Evolutionary conservation across 2,113 vertebrate genomes (phyloP).

Genomic region (Guaruba guarouba): DNA sequence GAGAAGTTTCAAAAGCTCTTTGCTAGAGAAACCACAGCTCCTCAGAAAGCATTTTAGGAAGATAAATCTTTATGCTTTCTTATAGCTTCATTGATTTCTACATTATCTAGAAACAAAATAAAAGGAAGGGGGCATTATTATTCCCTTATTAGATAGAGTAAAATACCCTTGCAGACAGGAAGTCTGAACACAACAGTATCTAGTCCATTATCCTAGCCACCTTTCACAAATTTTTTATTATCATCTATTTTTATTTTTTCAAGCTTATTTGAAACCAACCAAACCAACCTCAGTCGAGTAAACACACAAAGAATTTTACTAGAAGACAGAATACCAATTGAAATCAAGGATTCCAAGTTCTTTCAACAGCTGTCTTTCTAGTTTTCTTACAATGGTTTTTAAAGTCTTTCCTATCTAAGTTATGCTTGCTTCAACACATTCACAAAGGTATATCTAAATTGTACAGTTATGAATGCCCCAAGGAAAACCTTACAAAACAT

Average conservation of each 20-base stretch:
- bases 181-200: slow-evolving; percentile 19
- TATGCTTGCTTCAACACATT: not conserved
- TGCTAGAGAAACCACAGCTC: not conserved
- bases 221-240: not conserved
- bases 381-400: not conserved
- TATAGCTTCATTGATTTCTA: slow-evolving; percentile 39
- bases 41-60: not conserved
- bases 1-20: not conserved
- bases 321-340: not conserved
- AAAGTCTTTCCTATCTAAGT: not conserved
- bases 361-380: not conserved
- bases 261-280: not conserved
- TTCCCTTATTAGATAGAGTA: slow-evolving; percentile 25
- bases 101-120: slow-evolving; percentile 36
- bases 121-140: slow-evolving; percentile 44
- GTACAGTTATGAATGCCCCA: not conserved
- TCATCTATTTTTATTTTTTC: slow-evolving; percentile 15
- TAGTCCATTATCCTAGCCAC: slow-evolving; percentile 31
- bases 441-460: not conserved
- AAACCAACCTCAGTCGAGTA: not conserved
- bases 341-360: not conserved
- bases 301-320: not conserved
- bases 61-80: not conserved
- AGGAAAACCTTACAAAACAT: slow-evolving; percentile 5
- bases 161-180: slow-evolving; percentile 27